Evolutionary conservation across 2,888 invertebrate genomes (phyloP), one percentile per base, ranked within the genome.

Genomic region (Tenthredo amoena): DNA sequence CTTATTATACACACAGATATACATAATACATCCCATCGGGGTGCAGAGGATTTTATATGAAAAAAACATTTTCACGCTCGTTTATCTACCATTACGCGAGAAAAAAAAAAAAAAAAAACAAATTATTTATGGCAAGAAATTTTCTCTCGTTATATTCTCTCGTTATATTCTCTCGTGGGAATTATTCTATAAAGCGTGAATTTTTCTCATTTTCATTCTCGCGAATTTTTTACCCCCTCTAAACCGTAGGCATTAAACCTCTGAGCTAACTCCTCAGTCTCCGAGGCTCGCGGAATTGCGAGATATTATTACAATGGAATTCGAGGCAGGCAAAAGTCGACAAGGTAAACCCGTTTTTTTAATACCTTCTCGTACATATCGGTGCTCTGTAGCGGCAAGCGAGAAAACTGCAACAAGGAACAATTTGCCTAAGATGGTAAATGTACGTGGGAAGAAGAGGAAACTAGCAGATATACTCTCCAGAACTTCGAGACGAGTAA

Each of bases 241-340:
- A 18, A 50, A 50, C 50, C n/a, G 50, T 6, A 6, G 18, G 50
- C 50, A 5, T 50, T n/a, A 50, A 18, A 18, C 18, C 3, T 5
- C 50, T 4, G 18, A 18, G 50, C 15, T 50, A 50, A 18, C 4
- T 50, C 50, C 50, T 50, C 18, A 5, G 50, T 50, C 18, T 43
- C 9, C 12, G 43, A 43, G 43, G 12, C 43, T 12, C 43, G 43
- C 43, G n/a, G 50, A 50, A 50, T 50, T 50, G 68, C 77, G 77
- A 21, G 40, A 72, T 72, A 72, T 77, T 77, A 50, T 77, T 77
- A 77, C 77, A 77, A 77, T 77, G 77, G 50, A 77, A 77, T 77
- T 50, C 55, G 18, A 40, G 21, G 40, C 72, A 72, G 37, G 72
- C 37, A 43, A 72, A n/a, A 40, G 72, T 21, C 72, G 50, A 77